These are phyloP conservation scores for Knipowitschia caucasica DNA, from an alignment of 2,797 vertebrate genomes.

Conservation along the genomic window DNA sequence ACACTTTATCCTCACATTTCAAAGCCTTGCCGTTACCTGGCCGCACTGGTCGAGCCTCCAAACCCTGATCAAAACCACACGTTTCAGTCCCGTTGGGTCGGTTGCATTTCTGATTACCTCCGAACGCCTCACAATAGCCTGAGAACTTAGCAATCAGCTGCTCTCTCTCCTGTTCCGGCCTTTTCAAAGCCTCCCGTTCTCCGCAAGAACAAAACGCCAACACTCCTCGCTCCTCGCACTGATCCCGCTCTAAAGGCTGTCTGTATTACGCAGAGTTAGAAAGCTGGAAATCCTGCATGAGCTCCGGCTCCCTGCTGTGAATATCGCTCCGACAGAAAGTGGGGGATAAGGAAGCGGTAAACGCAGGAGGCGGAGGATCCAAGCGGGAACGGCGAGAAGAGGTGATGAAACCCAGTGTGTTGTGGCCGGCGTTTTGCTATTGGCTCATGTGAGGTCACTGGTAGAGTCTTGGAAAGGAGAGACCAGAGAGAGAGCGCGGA, in stretches of 20 bases:
- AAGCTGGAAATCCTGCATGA: slow-evolving; percentile 41
- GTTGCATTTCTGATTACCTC: too few relatives aligned
- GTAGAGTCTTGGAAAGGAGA: too few relatives aligned
- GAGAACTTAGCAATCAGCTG: slow-evolving; percentile 68
- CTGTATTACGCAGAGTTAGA: slow-evolving; percentile 13
- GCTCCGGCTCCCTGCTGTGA: slow-evolving; percentile 33
- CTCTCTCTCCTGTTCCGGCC: slow-evolving; percentile 58
- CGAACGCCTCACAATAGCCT: slow-evolving; percentile 47
- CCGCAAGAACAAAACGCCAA: slow-evolving; percentile 17
- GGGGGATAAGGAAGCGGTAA: slow-evolving; percentile 23
- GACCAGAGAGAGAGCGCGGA: too few relatives aligned
- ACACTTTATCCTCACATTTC: too few relatives aligned
- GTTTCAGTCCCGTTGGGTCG: too few relatives aligned
- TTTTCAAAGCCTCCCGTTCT: slow-evolving; percentile 36
- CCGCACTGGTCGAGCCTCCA: too few relatives aligned
- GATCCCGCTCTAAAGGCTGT: slow-evolving; percentile 29
- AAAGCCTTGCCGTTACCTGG: too few relatives aligned
- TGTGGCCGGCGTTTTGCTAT: too few relatives aligned
- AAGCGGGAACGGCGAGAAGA: slow-evolving; percentile 32
- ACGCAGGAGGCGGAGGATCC: slow-evolving; percentile 22
- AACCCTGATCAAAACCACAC: too few relatives aligned
- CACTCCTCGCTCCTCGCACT: too few relatives aligned
- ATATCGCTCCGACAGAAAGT: slow-evolving; percentile 19
- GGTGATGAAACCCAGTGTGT: slow-evolving; percentile 50
- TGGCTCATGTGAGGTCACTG: slow-evolving; percentile 15